A percentile compares a stretch with the other conserved stretches of the same genome.
These are phyloP conservation scores for Pycnomerus fuliginosus DNA, from an alignment of 2,888 invertebrate species.

Conservation along the genomic window DNA sequence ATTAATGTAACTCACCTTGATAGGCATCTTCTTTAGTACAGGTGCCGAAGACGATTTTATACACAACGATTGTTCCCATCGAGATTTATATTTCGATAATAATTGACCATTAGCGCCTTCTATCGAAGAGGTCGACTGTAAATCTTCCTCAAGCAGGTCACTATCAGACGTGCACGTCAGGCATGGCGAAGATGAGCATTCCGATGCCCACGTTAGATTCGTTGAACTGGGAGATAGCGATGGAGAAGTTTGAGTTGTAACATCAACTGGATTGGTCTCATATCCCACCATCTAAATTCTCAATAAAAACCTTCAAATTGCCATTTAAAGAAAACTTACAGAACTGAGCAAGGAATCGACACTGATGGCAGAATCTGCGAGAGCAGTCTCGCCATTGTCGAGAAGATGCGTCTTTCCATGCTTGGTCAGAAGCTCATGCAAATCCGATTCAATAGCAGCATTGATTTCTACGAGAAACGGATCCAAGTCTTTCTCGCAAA, in stretches of 20 bases:
- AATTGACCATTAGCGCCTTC: slow-evolving; percentile 14
- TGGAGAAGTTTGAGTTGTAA: slow-evolving; percentile 49
- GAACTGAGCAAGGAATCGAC: slow-evolving; percentile 6
- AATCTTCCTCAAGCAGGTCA: slow-evolving; percentile 37
- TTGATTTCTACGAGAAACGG: slow-evolving; percentile 36
- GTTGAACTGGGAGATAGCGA: slow-evolving; percentile 52
- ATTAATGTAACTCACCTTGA: slow-evolving; percentile 42
- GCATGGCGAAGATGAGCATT: slow-evolving; percentile 48
- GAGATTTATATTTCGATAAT: slow-evolving; percentile 16
- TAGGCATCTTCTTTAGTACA: slow-evolving; percentile 44
- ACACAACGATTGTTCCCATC: slow-evolving; percentile 38
- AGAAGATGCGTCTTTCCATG: not conserved
- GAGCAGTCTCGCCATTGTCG: not conserved
- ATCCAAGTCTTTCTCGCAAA: slow-evolving; percentile 28
- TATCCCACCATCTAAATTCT: too few species aligned
- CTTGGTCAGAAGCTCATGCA: slow-evolving; percentile 34
- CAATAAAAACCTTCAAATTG: slow-evolving; percentile 1
- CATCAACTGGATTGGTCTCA: slow-evolving; percentile 32
- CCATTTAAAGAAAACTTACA: slow-evolving; percentile 2
- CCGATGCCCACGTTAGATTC: slow-evolving; percentile 53
- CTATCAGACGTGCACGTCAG: slow-evolving; percentile 43
- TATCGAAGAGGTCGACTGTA: slow-evolving; percentile 31
- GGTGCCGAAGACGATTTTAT: slow-evolving; percentile 53
- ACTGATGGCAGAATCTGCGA: not conserved
- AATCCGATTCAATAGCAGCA: slow-evolving; percentile 38